phyloP scores from a whole-genome alignment of 2,113 vertebrate genomes.

The Chitala chitala region DNA sequence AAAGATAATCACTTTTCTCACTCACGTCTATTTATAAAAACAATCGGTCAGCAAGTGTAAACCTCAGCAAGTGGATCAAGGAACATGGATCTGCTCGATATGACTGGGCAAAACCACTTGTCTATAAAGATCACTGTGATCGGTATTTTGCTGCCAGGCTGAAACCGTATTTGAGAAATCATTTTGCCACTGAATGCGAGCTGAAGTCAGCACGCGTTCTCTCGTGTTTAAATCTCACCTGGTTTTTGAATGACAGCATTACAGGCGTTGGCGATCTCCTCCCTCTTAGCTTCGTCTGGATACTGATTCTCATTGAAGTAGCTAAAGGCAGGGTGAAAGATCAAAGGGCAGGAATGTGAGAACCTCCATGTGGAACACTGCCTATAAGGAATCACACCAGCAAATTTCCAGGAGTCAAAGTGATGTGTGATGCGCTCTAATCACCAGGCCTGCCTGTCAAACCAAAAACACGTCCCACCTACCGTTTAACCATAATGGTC shows the following conservation, averaged over 20 bases:
- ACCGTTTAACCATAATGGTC: no score
- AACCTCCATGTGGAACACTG: background rate
- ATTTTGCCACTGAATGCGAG: no score
- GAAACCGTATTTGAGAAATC: background rate
- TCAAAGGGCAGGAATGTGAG: background rate
- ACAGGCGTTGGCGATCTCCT: slow-evolving; percentile 96
- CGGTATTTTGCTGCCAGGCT: background rate
- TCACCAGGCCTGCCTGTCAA: slow-evolving; percentile 1
- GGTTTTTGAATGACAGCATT: slow-evolving; percentile 96
- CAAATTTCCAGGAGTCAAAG: background rate
- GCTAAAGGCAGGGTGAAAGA: slow-evolving; percentile 52
- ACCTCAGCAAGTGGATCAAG: background rate
- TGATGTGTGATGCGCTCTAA: background rate
- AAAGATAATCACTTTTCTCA: slow-evolving; percentile 4
- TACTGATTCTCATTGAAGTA: slow-evolving; percentile 99
- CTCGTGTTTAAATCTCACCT: slow-evolving; percentile 61
- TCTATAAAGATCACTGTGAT: no score
- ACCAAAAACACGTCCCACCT: background rate
- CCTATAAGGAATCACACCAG: background rate
- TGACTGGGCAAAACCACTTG: no score
- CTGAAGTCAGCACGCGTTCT: background rate
- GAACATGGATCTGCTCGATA: no score
- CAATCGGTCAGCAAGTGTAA: background rate
- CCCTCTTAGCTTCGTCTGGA: slow-evolving; percentile 92
- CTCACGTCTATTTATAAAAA: background rate